Conservation (phyloP, 2,797 vertebrate species). For the Phoebastria nigripes region DNA sequence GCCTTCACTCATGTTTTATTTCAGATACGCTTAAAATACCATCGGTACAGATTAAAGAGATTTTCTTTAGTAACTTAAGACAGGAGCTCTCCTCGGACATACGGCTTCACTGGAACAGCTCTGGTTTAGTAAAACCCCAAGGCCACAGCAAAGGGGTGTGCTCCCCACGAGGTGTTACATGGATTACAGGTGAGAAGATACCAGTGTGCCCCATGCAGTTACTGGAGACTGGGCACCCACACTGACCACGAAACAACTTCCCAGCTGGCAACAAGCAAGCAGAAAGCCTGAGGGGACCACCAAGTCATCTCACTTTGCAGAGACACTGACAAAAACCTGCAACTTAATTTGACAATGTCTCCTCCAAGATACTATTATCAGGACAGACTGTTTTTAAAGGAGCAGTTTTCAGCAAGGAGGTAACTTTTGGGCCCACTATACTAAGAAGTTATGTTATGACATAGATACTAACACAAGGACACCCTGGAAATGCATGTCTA, state of each 20-base stretch:
- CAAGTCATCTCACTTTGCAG: neutral
- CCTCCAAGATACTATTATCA: neutral
- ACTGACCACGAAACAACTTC: neutral
- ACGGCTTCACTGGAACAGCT: neutral
- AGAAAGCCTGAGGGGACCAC: neutral
- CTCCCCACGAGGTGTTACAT: neutral
- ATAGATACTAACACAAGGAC: neutral
- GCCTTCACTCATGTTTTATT: neutral
- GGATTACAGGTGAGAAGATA: neutral
- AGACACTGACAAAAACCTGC: neutral
- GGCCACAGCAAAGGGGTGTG: neutral
- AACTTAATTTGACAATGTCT: neutral
- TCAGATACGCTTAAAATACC: neutral
- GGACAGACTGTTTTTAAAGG: neutral
- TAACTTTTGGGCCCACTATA: neutral
- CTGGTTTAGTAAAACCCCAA: neutral
- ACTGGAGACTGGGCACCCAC: neutral
- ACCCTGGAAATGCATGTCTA: neutral
- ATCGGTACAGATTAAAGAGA: neutral
- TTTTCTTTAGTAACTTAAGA: neutral
- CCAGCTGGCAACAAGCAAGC: neutral
- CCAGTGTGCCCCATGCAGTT: fast-evolving
- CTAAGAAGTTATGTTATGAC: neutral
- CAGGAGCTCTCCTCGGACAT: neutral
- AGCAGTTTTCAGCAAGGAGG: neutral